A percentile compares a stretch with the other conserved stretches of the same genome.
Evolutionary conservation across 2,113 vertebrate genomes (phyloP).

Genomic region (Percina caprodes): DNA sequence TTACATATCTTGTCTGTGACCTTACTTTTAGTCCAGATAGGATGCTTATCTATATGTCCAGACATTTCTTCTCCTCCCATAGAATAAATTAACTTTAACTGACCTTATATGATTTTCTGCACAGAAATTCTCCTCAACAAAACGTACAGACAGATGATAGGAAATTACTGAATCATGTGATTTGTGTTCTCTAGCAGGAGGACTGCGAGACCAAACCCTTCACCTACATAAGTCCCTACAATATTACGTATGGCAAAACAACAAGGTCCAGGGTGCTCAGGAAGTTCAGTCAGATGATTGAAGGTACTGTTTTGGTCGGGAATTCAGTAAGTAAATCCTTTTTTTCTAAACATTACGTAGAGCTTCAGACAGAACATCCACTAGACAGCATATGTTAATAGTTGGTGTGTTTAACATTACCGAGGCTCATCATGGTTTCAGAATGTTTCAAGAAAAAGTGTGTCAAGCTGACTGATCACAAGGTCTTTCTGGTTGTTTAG

Average conservation of each 20-base stretch:
- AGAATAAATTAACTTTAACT: neutral
- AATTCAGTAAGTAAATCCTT: too few species aligned
- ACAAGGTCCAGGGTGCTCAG: too few species aligned
- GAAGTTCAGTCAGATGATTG: too few species aligned
- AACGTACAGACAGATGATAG: neutral
- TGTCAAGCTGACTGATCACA: conserved; percentile 35
- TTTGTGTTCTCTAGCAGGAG: neutral
- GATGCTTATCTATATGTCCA: neutral
- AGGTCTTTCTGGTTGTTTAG: conserved; percentile 32
- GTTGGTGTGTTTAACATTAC: conserved; percentile 12
- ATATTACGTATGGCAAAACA: neutral
- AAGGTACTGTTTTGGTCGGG: too few species aligned
- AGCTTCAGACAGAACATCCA: neutral
- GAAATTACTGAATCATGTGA: neutral
- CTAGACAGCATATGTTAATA: conserved; percentile 12
- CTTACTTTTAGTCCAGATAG: conserved; percentile 20
- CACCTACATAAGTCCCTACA: neutral
- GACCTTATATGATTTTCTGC: neutral
- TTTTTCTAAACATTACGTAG: neutral
- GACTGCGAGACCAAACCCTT: neutral
- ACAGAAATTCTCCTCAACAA: neutral
- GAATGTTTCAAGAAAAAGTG: conserved; percentile 33
- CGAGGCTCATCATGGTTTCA: neutral
- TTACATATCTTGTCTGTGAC: conserved; percentile 29
- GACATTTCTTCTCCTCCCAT: neutral